Evolutionary conservation across 2,888 invertebrate genomes (phyloP).

Genomic region (Tryphoninae sp.): DNA sequence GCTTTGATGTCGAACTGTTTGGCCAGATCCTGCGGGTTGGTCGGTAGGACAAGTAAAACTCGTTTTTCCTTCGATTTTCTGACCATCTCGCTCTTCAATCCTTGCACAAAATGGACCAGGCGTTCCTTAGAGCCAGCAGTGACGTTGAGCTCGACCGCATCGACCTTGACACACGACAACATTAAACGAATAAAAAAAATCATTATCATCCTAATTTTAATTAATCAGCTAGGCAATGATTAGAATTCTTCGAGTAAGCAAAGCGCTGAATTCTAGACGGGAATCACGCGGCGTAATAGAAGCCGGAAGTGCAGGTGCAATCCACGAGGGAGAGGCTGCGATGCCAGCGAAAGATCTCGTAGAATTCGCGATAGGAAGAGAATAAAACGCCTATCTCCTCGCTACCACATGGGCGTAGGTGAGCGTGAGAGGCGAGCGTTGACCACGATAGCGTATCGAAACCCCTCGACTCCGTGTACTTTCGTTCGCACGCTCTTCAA

Average conservation of each 20-base stretch:
- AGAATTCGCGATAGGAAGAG: conserved; percentile 19
- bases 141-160: conserved; percentile 84
- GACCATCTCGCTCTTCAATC: conserved; percentile 76
- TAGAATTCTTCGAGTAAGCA: conserved; percentile 23
- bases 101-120: conserved; percentile 82
- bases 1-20: conserved; percentile 88
- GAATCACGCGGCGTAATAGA: conserved; percentile 23
- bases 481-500: conserved; percentile 64
- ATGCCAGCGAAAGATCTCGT: conserved; percentile 44
- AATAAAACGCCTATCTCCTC: conserved; percentile 47
- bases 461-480: conserved; percentile 42
- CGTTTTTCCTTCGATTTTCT: conserved; percentile 82
- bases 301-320: conserved; percentile 60
- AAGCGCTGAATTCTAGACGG: conserved; percentile 32
- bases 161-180: conserved; percentile 76
- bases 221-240: not conserved
- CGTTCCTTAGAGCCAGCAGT: conserved; percentile 83
- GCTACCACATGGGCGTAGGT: conserved; percentile 45
- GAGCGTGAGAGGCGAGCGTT: conserved; percentile 61
- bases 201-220: conserved; percentile 31
- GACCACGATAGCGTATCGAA: conserved; percentile 54
- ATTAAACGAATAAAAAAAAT: conserved; percentile 31
- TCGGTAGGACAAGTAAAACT: conserved; percentile 85
- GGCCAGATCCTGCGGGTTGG: conserved; percentile 86
- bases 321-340: conserved; percentile 58